Percentiles rank a stretch among this genome's conserved stretches.
These are phyloP conservation scores for Athalia circularis DNA, from an alignment of 2,888 invertebrate genomes.

Conservation along the genomic window DNA sequence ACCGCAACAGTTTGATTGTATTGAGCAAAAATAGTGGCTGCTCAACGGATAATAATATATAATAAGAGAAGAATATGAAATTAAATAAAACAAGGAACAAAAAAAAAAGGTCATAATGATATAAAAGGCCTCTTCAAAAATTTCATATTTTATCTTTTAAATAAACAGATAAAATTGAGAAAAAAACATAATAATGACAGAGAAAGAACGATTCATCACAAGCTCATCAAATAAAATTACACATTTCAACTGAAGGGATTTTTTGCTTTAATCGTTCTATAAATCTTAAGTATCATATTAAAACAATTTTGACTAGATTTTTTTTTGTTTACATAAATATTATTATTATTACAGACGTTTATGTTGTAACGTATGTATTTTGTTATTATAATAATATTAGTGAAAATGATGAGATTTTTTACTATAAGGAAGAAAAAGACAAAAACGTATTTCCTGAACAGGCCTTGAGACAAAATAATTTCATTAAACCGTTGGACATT, in stretches of 20 bases:
- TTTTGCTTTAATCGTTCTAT: slow-evolving; percentile 14
- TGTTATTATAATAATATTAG: slow-evolving; percentile 20
- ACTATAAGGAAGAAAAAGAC: slow-evolving; percentile 48
- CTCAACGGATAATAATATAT: slow-evolving; percentile 55
- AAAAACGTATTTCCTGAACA: slow-evolving; percentile 56
- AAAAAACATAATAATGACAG: not conserved
- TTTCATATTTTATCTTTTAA: slow-evolving; percentile 49
- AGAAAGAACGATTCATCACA: not conserved
- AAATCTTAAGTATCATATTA: slow-evolving; percentile 57
- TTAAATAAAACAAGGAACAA: not conserved
- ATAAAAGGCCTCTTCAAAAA: slow-evolving; percentile 64
- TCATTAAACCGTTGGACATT: slow-evolving; percentile 14
- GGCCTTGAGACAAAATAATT: slow-evolving; percentile 54
- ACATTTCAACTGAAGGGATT: not conserved
- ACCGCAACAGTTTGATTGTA: slow-evolving; percentile 62
- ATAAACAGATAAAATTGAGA: not conserved
- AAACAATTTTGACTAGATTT: slow-evolving; percentile 68
- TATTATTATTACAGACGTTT: not conserved
- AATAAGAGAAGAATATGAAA: not conserved
- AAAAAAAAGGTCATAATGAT: slow-evolving; percentile 48
- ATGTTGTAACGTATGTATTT: not conserved
- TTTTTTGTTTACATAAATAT: slow-evolving; percentile 18
- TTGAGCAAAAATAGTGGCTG: slow-evolving; percentile 64
- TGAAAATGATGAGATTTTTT: slow-evolving; percentile 40
- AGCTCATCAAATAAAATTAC: not conserved